These are phyloP conservation scores for Tachysurus fulvidraco DNA, from an alignment of 2,113 vertebrate genomes.

Conservation along the genomic window DNA sequence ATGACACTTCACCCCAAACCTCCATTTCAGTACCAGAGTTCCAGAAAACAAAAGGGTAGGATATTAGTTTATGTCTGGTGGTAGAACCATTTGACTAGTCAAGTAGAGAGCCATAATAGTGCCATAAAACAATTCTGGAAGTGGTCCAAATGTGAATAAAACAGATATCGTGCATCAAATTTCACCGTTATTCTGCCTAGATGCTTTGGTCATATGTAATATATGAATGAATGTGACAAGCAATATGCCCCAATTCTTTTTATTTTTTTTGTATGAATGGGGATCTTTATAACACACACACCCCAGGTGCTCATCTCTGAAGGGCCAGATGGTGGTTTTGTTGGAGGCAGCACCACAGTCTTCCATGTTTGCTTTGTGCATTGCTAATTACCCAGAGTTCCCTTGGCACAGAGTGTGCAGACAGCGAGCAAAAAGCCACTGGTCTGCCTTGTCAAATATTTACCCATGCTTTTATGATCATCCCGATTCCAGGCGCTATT, in stretches of 20 bases:
- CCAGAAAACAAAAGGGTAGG: neutral
- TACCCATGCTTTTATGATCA: slow-evolving; percentile 36
- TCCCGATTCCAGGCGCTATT: neutral
- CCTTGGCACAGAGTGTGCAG: slow-evolving; percentile 32
- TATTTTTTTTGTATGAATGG: slow-evolving; percentile 2
- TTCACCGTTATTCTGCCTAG: neutral
- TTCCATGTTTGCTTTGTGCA: slow-evolving; percentile 74
- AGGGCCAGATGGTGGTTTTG: slow-evolving; percentile 72
- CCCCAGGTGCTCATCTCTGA: slow-evolving; percentile 48
- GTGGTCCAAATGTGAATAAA: neutral
- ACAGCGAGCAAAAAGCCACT: slow-evolving; percentile 16
- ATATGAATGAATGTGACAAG: neutral
- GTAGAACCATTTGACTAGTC: neutral
- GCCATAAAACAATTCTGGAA: neutral
- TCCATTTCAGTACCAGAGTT: neutral
- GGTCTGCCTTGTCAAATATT: slow-evolving; percentile 39
- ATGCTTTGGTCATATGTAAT: neutral
- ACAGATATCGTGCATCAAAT: neutral
- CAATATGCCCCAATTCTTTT: neutral
- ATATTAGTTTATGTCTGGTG: neutral
- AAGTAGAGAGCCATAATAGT: neutral
- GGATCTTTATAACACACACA: slow-evolving; percentile 23
- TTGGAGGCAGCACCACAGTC: slow-evolving; percentile 62
- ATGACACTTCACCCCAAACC: neutral
- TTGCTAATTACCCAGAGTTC: slow-evolving; percentile 62